A percentile compares a stretch with the other conserved stretches of the same genome.
phyloP scores from a whole-genome alignment of 2,888 invertebrate species.

The Latheticus oryzae region DNA sequence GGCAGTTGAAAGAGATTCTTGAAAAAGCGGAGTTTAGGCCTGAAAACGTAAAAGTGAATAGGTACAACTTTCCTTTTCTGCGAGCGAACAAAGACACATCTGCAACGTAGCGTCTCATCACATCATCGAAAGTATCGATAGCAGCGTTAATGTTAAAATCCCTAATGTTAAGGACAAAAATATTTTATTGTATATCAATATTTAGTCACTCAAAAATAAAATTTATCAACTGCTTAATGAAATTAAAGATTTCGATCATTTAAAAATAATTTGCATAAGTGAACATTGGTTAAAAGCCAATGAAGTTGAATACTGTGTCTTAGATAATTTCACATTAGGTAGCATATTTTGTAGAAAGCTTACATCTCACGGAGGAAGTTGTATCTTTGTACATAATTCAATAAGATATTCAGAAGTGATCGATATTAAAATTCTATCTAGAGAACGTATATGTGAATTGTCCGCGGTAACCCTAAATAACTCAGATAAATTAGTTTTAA shows the following conservation, averaged over 20 bases:
- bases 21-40: neutral
- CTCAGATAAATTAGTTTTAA: neutral
- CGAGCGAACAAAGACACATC: no score
- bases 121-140: no score
- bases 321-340: no score
- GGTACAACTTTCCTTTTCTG: no score
- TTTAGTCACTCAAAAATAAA: neutral
- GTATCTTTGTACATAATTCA: neutral
- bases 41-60: neutral
- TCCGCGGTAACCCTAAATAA: neutral
- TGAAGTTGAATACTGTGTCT: neutral
- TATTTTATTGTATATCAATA: no score
- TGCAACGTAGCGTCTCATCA: no score
- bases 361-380: neutral
- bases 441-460: neutral
- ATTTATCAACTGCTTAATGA: neutral
- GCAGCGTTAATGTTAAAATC: no score
- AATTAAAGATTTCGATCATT: neutral
- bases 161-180: no score
- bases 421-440: neutral
- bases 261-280: slow-evolving; percentile 1
- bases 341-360: neutral
- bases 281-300: neutral
- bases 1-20: neutral
- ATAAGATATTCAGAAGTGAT: neutral